Evolutionary conservation across 2,888 invertebrate species (phyloP), one percentile per base, ranked within the genome.

Genomic region (Idaea dimidiata): DNA sequence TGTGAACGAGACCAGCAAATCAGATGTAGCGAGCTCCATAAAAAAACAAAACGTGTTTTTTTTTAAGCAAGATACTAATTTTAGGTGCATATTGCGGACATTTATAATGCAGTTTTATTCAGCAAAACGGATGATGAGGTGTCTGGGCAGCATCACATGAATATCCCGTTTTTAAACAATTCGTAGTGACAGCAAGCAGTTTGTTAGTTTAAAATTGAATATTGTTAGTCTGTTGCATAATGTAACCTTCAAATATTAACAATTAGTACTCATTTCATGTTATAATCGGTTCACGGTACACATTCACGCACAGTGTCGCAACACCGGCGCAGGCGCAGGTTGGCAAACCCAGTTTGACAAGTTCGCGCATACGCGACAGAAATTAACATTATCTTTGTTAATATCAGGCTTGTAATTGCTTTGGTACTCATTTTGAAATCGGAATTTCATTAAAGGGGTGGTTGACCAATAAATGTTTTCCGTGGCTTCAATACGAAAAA

Each of bases 341-440:
- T 83, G 72, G 72, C 70, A 74, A 81, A 85, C 78, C 78, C 77
- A 77, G 84, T 79, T 75, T 71, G 73, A 72, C 75, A 67, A 68
- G 69, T 74, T 67, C 57, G 72, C 67, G 66, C 68, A 70, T 78
- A 70, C 71, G 71, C 67, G 66, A 72, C 72, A 66, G 72, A 68
- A 24, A 72, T 72, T 71, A 71, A 68, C 62, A 63, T 56, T 56
- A 61, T 62, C 43, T 58, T 60, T 72, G 70, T 74, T 68, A 67
- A 67, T 67, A 66, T 16, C 33, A 43, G 43, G 43, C 43, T 43
- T 43, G 43, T 43, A 43, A 43, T 43, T 43, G 43, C 43, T 43
- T 8, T 43, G 43, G 14, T 43, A 43, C 43, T 43, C 8, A 43
- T 43, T 43, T 43, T 43, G 43, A 43, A 43, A 43, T 43, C 43